Base-by-base conservation (phyloP, 2,888 invertebrate species). In the Xylophagus ater region DNA sequence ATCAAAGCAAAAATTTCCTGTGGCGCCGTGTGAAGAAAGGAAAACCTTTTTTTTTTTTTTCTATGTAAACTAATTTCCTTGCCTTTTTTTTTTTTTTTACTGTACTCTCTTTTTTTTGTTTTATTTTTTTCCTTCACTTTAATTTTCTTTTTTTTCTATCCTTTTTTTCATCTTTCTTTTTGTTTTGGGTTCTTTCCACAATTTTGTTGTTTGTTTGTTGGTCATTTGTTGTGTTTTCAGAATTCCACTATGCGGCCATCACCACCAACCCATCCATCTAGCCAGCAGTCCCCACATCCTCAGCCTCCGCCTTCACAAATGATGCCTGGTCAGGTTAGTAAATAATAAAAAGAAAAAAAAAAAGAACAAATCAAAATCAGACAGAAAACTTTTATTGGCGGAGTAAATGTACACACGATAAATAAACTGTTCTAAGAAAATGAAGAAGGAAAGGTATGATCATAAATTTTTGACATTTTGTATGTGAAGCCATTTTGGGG, bases 261-360 rank as follows among this genome's bases (percentile, higher is more conserved):
- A 55, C 83, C 84, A 45, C 84, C 84, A 43, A 83, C 84, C 49
- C 83, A 83, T 55, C 83, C 90, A 62, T 87, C 88, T 53, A 89
- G 87, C 68, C 89, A 90, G 67, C 90, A 88, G 68, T 90, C 85
- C 66, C 84, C 82, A 62, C 79, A 80, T 70, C 76, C 81, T 60
- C 86, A 68, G 74, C 86, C 68, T 71, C 85, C 68, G 71, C 87
- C 76, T 72, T 86, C 73, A 70, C 86, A 73, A 68, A 82, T 83
- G 80, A 81, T 83, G 79, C 74, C 80, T 58, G 76, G 73, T 53
- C 84, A 84, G 68, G 70, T 70, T 66, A 51, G 51, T 50, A 46
- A 31, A 26, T 28, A 36, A 12, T 20, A 28, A 36, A 13, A 36
- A 43, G 34, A n/a, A 35, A 21, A 34, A 32, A 32, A 37, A 38